Base-by-base conservation (phyloP, 2,113 vertebrate species). In the Aepyceros melampus region DNA sequence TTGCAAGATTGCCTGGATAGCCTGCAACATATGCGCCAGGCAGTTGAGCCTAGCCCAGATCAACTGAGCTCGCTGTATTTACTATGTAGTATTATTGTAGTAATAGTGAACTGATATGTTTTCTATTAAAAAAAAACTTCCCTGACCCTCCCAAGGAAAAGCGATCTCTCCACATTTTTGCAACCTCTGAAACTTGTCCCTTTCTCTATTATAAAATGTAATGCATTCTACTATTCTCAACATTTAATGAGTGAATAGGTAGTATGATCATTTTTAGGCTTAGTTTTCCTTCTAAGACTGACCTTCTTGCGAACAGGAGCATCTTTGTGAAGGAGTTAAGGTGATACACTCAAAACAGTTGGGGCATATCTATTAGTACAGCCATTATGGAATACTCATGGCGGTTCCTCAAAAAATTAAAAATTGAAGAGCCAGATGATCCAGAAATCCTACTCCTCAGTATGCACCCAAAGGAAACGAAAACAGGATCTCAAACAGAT, bases 101-200 rank as follows among this genome's bases (percentile, higher is more conserved):
- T 40, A 74, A 36, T 4, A 74, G 83, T 19, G 4, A 81, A 76
- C 4, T 15, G 9, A 83, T 43, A 27, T 0, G 7, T 56, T 47
- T 45, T n/a, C 90, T 60, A 45, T 76, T 29, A 40, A 45, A 62
- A 67, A 87, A 56, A 62, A 62, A 62, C 58, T 95, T 92, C n/a
- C 3, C 9, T 76, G 71, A 45, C 19, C 11, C 8, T 83, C 45
- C 14, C 9, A 60, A 79, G n/a, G 31, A 91, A 67, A 87, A 3
- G 5, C 1, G 7, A 89, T 36, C 25, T 25, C 11, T 16, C 8
- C 60, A 15, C n/a, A 36, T 5, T 31, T 31, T 19, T n/a, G 7
- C 7, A 90, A 47, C 13, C 45, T 90, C 64, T 45, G 23, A 76
- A 74, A 82, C 51, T 40, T 91, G 3, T 76, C 55, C 25, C 29